phyloP scores from a whole-genome alignment of 1,140 invertebrate genomes.

The Drusus annulatus region DNA sequence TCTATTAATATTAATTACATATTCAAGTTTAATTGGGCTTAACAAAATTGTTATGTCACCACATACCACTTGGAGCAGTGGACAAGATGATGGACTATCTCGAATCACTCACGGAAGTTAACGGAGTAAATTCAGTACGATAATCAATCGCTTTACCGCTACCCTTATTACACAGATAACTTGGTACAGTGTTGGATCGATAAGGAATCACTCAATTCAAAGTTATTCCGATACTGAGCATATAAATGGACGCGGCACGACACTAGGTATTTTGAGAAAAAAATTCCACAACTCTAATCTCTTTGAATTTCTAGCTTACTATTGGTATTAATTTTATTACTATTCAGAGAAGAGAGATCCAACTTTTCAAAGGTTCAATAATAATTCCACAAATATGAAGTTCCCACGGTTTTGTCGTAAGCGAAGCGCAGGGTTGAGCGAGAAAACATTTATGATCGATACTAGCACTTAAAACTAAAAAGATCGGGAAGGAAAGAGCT shows the following conservation, averaged over 20 bases:
- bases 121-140: no score
- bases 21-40: no score
- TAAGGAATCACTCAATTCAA: not conserved
- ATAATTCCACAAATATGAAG: not conserved
- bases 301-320: not conserved
- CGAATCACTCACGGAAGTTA: no score
- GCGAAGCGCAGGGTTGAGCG: not conserved
- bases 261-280: not conserved
- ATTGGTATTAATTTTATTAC: not conserved
- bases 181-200: not conserved
- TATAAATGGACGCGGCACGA: not conserved
- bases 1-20: no score
- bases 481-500: no score
- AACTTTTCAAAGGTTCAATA: not conserved
- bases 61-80: no score
- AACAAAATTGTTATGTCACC: no score
- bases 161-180: no score
- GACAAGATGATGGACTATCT: no score
- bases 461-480: no score
- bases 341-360: not conserved
- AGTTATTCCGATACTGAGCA: slow-evolving; percentile 1
- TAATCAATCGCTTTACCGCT: no score
- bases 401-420: not conserved
- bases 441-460: no score
- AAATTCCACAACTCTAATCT: not conserved